Conservation (phyloP, 2,888 invertebrate species). For the Lithodes maja region DNA sequence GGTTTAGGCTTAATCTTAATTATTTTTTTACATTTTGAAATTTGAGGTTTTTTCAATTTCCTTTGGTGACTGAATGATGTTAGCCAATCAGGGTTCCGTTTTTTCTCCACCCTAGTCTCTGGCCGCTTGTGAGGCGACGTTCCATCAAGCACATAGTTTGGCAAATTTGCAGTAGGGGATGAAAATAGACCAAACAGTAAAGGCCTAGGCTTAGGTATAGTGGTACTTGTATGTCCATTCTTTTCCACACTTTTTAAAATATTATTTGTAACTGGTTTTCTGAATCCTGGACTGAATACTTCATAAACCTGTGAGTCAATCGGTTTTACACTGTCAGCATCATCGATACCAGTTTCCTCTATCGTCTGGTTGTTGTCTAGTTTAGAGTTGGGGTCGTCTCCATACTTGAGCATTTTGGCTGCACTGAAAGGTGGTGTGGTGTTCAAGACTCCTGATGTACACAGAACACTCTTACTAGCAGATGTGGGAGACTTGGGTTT, state of each 20-base stretch:
- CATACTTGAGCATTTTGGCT: conserved; percentile 66
- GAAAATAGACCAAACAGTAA: conserved; percentile 39
- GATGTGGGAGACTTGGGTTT: conserved; percentile 46
- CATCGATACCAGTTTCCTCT: conserved; percentile 35
- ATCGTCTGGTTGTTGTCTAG: not conserved
- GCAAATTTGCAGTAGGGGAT: conserved; percentile 69
- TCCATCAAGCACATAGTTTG: conserved; percentile 66
- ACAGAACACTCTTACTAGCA: conserved; percentile 49
- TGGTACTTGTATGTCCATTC: not conserved
- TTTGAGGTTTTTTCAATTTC: conserved; percentile 43
- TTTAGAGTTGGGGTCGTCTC: conserved; percentile 20
- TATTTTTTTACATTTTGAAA: conserved; percentile 20
- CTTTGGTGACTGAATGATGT: conserved; percentile 55
- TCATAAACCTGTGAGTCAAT: conserved; percentile 43
- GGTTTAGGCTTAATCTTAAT: conserved; percentile 32
- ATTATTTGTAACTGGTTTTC: conserved; percentile 53
- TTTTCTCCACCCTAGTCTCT: conserved; percentile 45
- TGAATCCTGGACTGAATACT: conserved; percentile 29
- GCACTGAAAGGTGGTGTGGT: conserved; percentile 13
- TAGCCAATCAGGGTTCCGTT: conserved; percentile 51
- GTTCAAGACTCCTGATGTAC: conserved; percentile 21
- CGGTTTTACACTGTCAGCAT: conserved; percentile 52
- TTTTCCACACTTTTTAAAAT: not conserved
- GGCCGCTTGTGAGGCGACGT: conserved; percentile 63
- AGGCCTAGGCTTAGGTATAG: not conserved